These are phyloP conservation scores for Actinostola sp. DNA, from an alignment of 92 coral and sea anemone genomes.

Conservation along the genomic window DNA sequence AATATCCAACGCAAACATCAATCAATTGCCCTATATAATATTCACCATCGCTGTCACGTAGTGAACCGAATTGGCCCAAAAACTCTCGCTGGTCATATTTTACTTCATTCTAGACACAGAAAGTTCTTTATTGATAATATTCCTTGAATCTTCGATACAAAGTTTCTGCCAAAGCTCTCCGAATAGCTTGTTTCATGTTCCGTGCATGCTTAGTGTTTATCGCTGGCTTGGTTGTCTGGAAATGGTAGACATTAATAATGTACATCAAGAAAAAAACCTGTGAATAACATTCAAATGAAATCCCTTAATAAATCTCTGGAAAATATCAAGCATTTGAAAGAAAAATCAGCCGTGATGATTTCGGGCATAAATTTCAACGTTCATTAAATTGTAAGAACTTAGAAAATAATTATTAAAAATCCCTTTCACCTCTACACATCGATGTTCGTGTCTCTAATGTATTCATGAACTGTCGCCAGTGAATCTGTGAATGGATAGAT, in stretches of 20 bases:
- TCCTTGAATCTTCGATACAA: background rate
- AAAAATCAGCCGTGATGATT: too few species aligned
- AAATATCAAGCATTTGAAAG: background rate
- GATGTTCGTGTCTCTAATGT: constrained; percentile 4
- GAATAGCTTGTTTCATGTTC: background rate
- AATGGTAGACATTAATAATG: constrained; percentile 31
- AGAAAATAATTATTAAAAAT: background rate
- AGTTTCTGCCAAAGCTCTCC: background rate
- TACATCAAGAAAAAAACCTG: constrained; percentile 13
- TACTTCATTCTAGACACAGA: background rate
- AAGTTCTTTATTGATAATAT: background rate
- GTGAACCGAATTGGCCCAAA: background rate
- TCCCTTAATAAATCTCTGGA: background rate
- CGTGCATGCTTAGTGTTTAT: constrained; percentile 26
- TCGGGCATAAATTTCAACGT: background rate
- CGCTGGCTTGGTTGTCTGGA: constrained; percentile 24
- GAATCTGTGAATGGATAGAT: constrained; percentile 2
- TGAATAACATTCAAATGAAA: background rate
- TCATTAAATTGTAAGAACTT: background rate
- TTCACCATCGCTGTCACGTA: constrained; percentile 8
- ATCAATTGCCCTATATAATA: constrained; percentile 7
- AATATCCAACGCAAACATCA: constrained; percentile 1
- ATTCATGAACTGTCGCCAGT: constrained; percentile 9
- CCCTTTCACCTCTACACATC: background rate
- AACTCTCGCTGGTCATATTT: background rate